Percentiles rank a stretch among this genome's conserved stretches.
These are phyloP conservation scores for Empis stercorea DNA, from an alignment of 2,888 invertebrate species.

Conservation along the genomic window DNA sequence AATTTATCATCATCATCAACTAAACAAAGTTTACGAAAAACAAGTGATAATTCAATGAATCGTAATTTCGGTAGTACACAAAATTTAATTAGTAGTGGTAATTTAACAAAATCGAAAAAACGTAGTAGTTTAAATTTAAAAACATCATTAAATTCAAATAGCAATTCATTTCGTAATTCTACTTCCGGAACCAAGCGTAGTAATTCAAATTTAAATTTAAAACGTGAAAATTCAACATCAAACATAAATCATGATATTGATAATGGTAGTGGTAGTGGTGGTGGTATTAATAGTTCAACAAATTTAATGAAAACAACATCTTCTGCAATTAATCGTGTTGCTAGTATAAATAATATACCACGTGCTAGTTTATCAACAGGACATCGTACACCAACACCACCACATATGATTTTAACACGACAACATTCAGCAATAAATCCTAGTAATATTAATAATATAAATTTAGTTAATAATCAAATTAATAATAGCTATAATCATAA, in stretches of 20 bases:
- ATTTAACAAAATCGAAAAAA: constrained; percentile 32
- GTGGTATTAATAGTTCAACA: constrained; percentile 1
- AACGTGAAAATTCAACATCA: constrained; percentile 22
- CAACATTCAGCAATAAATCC: constrained; percentile 6
- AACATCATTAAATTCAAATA: constrained; percentile 4
- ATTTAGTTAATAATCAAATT: constrained; percentile 4
- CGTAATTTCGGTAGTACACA: constrained; percentile 36
- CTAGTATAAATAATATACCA: constrained; percentile 33
- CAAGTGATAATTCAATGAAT: constrained; percentile 24
- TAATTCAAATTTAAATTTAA: constrained; percentile 31
- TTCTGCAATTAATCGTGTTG: constrained; percentile 1
- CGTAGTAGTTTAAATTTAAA: constrained; percentile 34
- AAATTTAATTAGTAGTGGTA: constrained; percentile 29
- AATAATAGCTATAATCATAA: constrained; percentile 12
- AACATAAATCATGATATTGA: constrained; percentile 11
- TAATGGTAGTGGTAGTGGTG: neutral
- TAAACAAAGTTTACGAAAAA: constrained; percentile 22
- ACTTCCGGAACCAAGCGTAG: constrained; percentile 24
- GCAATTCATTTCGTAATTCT: too few relatives aligned
- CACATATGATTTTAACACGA: constrained; percentile 9
- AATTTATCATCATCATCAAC: constrained; percentile 17
- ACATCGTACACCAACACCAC: constrained; percentile 5
- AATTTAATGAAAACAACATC: neutral
- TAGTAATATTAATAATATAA: constrained; percentile 6
- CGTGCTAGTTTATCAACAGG: constrained; percentile 27